Evolutionary conservation across 2,113 vertebrate genomes (phyloP).

Genomic region (Astatotilapia flaviijosephi): DNA sequence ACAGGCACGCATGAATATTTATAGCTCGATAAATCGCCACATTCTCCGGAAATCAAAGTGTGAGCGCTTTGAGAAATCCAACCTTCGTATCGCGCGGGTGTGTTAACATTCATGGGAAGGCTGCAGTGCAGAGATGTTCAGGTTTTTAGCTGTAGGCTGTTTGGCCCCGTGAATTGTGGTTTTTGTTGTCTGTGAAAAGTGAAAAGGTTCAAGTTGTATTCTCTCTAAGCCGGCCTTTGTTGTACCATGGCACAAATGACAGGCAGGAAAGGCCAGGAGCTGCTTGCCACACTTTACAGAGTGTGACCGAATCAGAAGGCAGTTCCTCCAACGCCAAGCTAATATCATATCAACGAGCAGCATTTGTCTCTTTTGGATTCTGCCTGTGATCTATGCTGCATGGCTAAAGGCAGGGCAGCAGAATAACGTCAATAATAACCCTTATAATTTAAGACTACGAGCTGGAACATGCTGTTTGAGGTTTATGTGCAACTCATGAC

Average conservation of each 20-base stretch:
- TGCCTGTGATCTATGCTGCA: not conserved
- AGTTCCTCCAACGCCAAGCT: not conserved
- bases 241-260: not conserved
- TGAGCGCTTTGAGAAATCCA: not conserved
- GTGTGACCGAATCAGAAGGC: conserved; percentile 2
- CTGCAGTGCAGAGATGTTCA: not conserved
- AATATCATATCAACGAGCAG: conserved; percentile 13
- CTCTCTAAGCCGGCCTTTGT: not conserved
- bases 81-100: not conserved
- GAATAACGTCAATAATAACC: not conserved
- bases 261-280: not conserved
- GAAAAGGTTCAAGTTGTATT: not conserved
- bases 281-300: not conserved
- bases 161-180: not conserved
- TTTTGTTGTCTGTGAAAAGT: not conserved
- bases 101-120: conserved; percentile 13
- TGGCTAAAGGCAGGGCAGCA: not conserved
- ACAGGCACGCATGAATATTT: conserved; percentile 6
- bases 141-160: not conserved
- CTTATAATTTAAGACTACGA: not conserved
- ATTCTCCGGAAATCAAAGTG: not conserved
- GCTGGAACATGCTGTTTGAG: not conserved
- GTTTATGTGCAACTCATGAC: not conserved
- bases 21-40: not conserved
- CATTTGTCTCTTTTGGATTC: conserved; percentile 6